Percentiles rank a stretch among this genome's conserved stretches.
Evolutionary conservation across 2,888 invertebrate genomes (phyloP).

Genomic region (Caenorhabditis drosophilae): DNA sequence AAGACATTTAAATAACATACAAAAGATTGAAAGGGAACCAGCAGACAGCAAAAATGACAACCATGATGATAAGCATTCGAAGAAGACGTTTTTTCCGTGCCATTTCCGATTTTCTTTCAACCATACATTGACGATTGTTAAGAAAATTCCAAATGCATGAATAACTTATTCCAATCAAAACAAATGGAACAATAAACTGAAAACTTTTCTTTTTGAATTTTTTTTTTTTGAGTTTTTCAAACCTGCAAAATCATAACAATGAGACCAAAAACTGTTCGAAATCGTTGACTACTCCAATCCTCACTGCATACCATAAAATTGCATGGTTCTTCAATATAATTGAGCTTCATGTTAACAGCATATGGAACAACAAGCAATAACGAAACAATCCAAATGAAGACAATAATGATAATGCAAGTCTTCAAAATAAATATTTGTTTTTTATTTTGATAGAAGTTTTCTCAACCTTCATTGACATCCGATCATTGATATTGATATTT

Average conservation of each 20-base stretch:
- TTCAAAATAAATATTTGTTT: constrained; percentile 21
- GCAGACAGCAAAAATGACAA: constrained; percentile 89
- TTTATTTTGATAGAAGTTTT: neutral
- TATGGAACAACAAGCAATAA: constrained; percentile 87
- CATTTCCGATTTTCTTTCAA: constrained; percentile 31
- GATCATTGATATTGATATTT: constrained; percentile 74
- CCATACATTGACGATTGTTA: constrained; percentile 33
- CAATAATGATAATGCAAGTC: constrained; percentile 78
- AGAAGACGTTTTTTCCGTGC: constrained; percentile 79
- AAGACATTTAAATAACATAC: constrained; percentile 73
- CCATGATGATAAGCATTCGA: constrained; percentile 97
- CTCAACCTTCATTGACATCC: constrained; percentile 86
- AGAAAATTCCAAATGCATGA: constrained; percentile 80
- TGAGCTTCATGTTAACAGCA: constrained; percentile 78
- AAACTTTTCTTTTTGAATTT: constrained; percentile 11
- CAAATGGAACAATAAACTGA: constrained; percentile 89
- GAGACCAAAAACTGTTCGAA: constrained; percentile 82
- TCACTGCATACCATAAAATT: constrained; percentile 74
- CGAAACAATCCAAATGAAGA: constrained; percentile 88
- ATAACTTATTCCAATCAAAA: constrained; percentile 92
- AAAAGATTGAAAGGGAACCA: constrained; percentile 84
- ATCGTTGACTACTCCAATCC: constrained; percentile 81
- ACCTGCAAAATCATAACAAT: constrained; percentile 82
- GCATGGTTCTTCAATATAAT: constrained; percentile 70
- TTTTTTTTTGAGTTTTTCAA: neutral